These are phyloP conservation scores for Tragelaphus oryx DNA, from an alignment of 2,797 vertebrate species.

Conservation along the genomic window DNA sequence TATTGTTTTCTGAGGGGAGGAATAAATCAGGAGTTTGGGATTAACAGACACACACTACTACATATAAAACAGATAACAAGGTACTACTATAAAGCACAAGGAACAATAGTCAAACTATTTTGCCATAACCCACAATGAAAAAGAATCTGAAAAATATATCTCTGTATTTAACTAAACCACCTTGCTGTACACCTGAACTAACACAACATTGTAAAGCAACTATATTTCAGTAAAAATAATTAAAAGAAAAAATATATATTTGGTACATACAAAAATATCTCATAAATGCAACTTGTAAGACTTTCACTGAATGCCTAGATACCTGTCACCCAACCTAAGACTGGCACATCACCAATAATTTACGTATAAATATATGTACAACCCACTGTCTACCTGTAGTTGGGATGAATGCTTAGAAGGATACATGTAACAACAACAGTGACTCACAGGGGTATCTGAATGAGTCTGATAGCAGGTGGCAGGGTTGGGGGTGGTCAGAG, in stretches of 20 bases:
- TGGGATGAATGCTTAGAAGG: background rate
- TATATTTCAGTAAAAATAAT: background rate
- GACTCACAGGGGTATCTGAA: background rate
- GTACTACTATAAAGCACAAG: background rate
- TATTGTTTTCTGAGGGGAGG: background rate
- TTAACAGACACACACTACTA: background rate
- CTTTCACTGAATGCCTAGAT: background rate
- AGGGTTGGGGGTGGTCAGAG: background rate
- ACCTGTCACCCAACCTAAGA: background rate
- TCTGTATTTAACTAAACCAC: background rate
- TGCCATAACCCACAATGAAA: background rate
- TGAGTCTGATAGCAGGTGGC: background rate
- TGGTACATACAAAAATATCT: background rate
- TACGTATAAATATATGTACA: background rate
- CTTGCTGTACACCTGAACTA: background rate
- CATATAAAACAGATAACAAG: background rate
- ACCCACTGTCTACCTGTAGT: background rate
- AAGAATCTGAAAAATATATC: background rate
- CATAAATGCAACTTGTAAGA: background rate
- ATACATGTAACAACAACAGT: background rate
- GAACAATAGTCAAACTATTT: background rate
- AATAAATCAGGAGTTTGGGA: background rate
- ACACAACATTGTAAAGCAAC: background rate
- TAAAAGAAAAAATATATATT: background rate
- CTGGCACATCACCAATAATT: background rate